phyloP scores from a whole-genome alignment of 2,113 vertebrate species.

The Sterna hirundo region DNA sequence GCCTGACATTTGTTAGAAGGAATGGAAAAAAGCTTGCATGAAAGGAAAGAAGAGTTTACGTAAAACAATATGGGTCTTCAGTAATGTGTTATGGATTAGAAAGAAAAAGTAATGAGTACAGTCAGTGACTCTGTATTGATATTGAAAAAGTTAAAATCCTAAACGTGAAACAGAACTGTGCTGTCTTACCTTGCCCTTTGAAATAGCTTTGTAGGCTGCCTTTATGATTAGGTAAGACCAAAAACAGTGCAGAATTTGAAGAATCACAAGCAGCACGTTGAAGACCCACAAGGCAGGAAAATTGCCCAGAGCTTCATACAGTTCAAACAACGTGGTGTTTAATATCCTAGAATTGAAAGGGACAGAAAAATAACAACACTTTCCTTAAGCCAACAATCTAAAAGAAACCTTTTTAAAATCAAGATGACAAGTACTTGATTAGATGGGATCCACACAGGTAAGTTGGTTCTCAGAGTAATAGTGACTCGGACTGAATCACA shows the following conservation, averaged over 20 bases:
- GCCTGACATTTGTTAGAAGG: not conserved
- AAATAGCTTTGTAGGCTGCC: constrained; percentile 89
- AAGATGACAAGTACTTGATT: not conserved
- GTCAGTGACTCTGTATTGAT: not conserved
- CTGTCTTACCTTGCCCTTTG: constrained; percentile 92
- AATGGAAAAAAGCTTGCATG: not conserved
- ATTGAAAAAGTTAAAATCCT: not conserved
- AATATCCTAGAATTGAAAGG: constrained; percentile 83
- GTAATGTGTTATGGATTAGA: not conserved
- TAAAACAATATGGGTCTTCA: not conserved
- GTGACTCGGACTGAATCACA: not conserved
- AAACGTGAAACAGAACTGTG: not conserved
- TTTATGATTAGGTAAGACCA: constrained; percentile 97
- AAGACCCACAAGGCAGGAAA: constrained; percentile 96
- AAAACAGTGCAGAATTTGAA: constrained; percentile 90
- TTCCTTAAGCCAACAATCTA: not conserved
- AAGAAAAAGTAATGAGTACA: not conserved
- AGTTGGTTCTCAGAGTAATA: not conserved
- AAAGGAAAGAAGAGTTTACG: not conserved
- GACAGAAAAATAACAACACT: not conserved
- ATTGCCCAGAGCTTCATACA: constrained; percentile 95
- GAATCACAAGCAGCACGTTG: constrained; percentile 85
- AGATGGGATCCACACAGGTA: not conserved
- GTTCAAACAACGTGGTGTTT: constrained; percentile 93
- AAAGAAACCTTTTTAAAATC: not conserved